Evolutionary conservation across 2,797 vertebrate species (phyloP), one percentile per base, ranked within the genome.

Genomic region (Philypnodon macrostomus): DNA sequence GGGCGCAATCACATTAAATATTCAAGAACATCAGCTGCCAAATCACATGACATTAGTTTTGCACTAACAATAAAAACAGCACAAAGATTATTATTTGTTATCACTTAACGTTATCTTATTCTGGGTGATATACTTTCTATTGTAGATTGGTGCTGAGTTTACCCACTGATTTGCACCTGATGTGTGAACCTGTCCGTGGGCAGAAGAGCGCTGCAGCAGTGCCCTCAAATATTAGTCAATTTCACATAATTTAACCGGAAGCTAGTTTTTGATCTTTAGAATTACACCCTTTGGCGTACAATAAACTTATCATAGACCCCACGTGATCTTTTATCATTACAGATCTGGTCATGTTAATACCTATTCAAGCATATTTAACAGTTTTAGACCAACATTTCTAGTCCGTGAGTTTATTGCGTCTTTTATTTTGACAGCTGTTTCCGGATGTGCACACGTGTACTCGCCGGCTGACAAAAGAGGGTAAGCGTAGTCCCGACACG

Each of bases 401-500:
- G n/a, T n/a, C n/a, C n/a, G n/a, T n/a, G n/a, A n/a, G n/a, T 5
- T 2, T 8, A 5, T 3, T 1, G 2, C 2, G 15, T 4, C 32
- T 70, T 67, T 77, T 74, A 75, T 69, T 86, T 59, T 79, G 79
- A 67, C 13, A 59, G 0, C 0, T 0, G 0, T 0, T 0, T 3
- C 23, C 53, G 52, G 81, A 79, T 0, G 6, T 2, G 1, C 6
- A 3, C 1, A 0, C 18, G 1, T 7, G 4, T 0, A 13, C 46
- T 38, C 14, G 4, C 18, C n/a, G 41, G 42, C 14, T 19, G 34
- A 1, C 3, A 40, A 51, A 31, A 39, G 39, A 60, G 72, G 63
- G 60, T 63, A 54, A 53, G 58, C 35, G 42, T 11, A 29, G 53
- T 56, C 31, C 63, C 70, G 65, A 76, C 73, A 58, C 64, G 44